Evolutionary conservation across 2,888 invertebrate species (phyloP), one percentile per base, ranked within the genome.

Genomic region (Eristalinus sepulchralis): DNA sequence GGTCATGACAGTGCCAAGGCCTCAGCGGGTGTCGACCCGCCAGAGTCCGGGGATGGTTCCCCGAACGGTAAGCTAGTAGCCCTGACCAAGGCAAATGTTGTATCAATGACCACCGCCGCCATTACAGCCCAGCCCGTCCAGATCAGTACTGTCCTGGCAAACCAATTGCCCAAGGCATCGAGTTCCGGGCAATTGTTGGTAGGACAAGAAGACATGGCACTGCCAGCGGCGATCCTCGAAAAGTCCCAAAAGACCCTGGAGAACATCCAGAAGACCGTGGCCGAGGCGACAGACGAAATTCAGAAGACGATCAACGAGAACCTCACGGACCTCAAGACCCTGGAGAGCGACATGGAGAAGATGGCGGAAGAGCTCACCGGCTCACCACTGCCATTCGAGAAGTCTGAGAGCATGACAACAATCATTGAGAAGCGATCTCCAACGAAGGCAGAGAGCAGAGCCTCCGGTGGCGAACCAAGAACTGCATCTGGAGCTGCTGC

Each of bases 61-160:
- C 67, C 68, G 13, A 76, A 80, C 39, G 81, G 88, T 76, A 89
- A 89, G 88, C 85, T 90, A 34, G 88, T 89, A 24, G 88, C 89
- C 17, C 36, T 90, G 64, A 89, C 89, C 22, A 89, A 89, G 83
- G 79, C 89, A 39, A 89, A 89, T 86, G 92, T 94, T 24, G 93
- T 94, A 57, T 94, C 94, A 20, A 94, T 94, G 94, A 94, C 94
- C 13, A 94, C 94, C 5, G 94, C 94, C 22, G 94, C 94, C 6
- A 94, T 94, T 68, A 94, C 94, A 68, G 93, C 94, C 6, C 94
- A 94, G 83, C 94, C 94, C 1, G 90, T 94, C 81, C 93, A 94
- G 90, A 93, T 94, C 11, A 94, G 94, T 2, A 93, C 94, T 53
- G 94, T 93, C 47, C 94, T 94, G 8, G 94, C 94, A 2, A 94